A percentile compares a stretch with the other conserved stretches of the same genome.
Evolutionary conservation across 2,888 invertebrate genomes (phyloP).

Genomic region (Keiferia lycopersicella): DNA sequence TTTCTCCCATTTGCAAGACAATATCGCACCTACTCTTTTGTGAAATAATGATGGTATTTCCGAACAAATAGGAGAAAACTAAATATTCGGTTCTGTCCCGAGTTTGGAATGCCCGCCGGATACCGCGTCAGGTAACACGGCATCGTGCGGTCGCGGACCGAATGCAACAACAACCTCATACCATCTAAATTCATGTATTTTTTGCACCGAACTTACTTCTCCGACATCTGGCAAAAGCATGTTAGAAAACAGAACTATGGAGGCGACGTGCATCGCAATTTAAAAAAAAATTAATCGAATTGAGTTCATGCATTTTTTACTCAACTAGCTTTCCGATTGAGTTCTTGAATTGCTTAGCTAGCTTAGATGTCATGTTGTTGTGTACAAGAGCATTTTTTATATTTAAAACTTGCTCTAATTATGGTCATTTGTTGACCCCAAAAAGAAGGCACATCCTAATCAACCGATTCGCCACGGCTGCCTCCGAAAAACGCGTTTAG

Average conservation of each 20-base stretch:
- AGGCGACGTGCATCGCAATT: background rate
- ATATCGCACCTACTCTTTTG: too few species aligned
- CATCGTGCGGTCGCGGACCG: conserved; percentile 40
- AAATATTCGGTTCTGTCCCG: too few species aligned
- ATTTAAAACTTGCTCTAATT: conserved; percentile 1
- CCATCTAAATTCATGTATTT: background rate
- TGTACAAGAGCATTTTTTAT: too few species aligned
- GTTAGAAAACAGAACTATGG: background rate
- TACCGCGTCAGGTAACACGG: conserved; percentile 69
- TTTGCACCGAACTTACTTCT: background rate
- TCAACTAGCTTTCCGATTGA: background rate
- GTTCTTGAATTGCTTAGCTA: background rate
- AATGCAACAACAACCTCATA: conserved; percentile 18
- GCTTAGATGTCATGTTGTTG: too few species aligned
- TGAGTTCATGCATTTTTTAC: background rate
- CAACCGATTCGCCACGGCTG: conserved; percentile 38
- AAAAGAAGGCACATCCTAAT: background rate
- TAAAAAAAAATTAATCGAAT: too few species aligned
- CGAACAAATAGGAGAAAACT: too few species aligned
- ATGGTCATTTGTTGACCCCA: conserved; percentile 1
- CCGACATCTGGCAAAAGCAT: conserved; percentile 3
- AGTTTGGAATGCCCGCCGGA: conserved; percentile 58
- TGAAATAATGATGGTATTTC: too few species aligned
- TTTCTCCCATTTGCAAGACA: too few species aligned
- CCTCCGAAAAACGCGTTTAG: conserved; percentile 55